Conservation (phyloP, 2,797 vertebrate genomes). For the Chaunax sp. region DNA sequence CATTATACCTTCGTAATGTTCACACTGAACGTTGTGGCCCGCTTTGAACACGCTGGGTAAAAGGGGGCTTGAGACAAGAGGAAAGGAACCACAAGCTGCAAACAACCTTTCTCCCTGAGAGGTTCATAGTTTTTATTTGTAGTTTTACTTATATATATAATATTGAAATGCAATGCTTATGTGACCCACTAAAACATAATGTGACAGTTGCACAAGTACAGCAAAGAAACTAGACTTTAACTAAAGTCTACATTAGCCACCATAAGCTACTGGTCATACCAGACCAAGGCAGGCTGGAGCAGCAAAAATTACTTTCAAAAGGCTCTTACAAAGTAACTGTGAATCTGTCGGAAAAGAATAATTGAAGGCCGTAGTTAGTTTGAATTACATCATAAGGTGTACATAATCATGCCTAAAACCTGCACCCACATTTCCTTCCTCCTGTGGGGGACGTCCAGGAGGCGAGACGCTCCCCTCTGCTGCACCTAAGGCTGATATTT, state of each 20-base stretch:
- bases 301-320: too few relatives aligned
- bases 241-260: too few relatives aligned
- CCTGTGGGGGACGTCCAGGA: conserved; percentile 25
- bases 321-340: too few relatives aligned
- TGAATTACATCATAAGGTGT: not conserved
- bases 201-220: not conserved
- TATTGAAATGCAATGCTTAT: not conserved
- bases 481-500: conserved; percentile 8
- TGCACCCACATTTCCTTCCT: conserved; percentile 34
- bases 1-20: too few relatives aligned
- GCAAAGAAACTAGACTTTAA: not conserved
- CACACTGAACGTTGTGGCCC: too few relatives aligned
- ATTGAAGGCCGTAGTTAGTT: too few relatives aligned
- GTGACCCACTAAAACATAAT: not conserved
- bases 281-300: not conserved
- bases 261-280: not conserved
- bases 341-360: too few relatives aligned
- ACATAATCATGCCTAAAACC: conserved; percentile 19
- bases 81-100: not conserved
- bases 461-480: conserved; percentile 4
- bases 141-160: not conserved
- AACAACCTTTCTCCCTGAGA: too few relatives aligned
- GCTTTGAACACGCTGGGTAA: too few relatives aligned
- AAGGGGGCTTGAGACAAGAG: too few relatives aligned
- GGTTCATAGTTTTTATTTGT: not conserved